Evolutionary conservation across 2,888 invertebrate genomes (phyloP), one percentile per base, ranked within the genome.

Genomic region (Heliconius erato): DNA sequence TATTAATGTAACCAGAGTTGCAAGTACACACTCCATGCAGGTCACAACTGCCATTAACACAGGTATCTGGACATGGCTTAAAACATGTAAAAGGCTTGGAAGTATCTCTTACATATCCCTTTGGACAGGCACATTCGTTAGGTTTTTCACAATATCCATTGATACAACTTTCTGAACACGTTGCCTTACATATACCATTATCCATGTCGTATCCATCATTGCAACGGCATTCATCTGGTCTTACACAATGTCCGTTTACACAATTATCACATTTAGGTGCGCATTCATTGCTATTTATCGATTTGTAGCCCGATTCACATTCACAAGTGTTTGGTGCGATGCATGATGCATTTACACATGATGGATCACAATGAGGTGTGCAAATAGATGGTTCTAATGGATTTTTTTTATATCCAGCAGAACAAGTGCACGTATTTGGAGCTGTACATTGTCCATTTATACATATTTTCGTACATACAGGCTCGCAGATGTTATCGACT

Each of bases 91-190:
- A 86, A 0, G 87, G 83, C 3, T 86, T 54, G 1, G 84, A 85
- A 2, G 80, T 81, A 28, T 89, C 87, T 67, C 83, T 86, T 26
- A 82, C 74, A 79, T 90, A 94, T 5, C 92, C 93, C 0, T 83
- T 71, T 16, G 87, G 32, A 82, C 94, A 94, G 14, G 86, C 87
- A 84, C 96, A 96, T 4, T 85, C 83, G 80, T 94, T 91, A 26
- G 90, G 89, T 0, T 90, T 90, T 3, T 89, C 87, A 84, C 90
- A 91, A 49, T 90, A 26, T 11, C 89, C 89, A 78, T 92, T 89
- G 4, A 83, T 54, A 84, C 85, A 91, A 5, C 82, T 65, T 3
- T 84, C 80, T 9, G 80, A 78, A 82, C 90, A 90, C 9, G 84
- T 68, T 5, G 91, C 91, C 12, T 11, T 28, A 79, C 91, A 91